These are phyloP conservation scores for Falcunculus frontatus DNA, from an alignment of 2,113 vertebrate species.

Conservation along the genomic window DNA sequence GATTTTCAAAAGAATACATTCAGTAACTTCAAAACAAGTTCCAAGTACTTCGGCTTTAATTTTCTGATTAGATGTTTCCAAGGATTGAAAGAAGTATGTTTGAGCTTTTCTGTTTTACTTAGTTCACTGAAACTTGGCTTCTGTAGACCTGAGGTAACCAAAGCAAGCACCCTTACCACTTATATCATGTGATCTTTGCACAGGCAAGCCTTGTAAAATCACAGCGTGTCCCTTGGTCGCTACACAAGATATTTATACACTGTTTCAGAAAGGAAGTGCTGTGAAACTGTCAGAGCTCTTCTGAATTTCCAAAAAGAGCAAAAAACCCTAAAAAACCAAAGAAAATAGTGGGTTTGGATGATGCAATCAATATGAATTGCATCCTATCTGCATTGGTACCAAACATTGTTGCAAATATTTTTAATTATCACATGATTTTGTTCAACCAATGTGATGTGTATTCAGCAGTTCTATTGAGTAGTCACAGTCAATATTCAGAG, in stretches of 20 bases:
- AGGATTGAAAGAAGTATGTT: background rate
- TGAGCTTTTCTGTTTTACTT: background rate
- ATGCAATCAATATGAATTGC: background rate
- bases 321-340: background rate
- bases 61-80: background rate
- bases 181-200: background rate
- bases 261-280: background rate
- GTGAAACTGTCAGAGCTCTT: background rate
- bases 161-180: background rate
- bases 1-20: background rate
- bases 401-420: background rate
- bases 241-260: background rate
- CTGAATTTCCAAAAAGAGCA: background rate
- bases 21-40: background rate
- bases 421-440: background rate
- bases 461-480: background rate
- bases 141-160: background rate
- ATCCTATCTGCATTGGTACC: background rate
- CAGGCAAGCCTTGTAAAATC: background rate
- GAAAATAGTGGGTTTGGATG: background rate
- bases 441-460: background rate
- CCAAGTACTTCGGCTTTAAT: background rate
- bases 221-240: background rate
- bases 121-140: background rate
- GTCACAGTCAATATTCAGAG: background rate